These are phyloP conservation scores for Ligdia adustata DNA, from an alignment of 2,888 invertebrate genomes.

Conservation along the genomic window DNA sequence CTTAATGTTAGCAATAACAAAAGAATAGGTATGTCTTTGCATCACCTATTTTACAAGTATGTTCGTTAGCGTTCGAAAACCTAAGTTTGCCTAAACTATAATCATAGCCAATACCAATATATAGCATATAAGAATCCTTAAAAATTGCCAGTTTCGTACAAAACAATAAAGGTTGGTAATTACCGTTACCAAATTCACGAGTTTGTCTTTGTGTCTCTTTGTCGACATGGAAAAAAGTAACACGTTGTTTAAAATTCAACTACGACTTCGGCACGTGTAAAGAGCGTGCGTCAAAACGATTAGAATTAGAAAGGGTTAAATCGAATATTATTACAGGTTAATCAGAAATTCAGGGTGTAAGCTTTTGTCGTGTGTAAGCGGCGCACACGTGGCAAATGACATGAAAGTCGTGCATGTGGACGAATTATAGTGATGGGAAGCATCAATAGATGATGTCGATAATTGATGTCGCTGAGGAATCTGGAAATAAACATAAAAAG, in stretches of 20 bases:
- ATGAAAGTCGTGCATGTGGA: slow-evolving; percentile 78
- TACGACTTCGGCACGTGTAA: slow-evolving; percentile 64
- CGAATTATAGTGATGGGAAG: slow-evolving; percentile 50
- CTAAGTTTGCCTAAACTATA: too few relatives aligned
- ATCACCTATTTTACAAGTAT: too few relatives aligned
- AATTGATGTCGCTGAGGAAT: not conserved
- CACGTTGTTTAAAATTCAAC: slow-evolving; percentile 65
- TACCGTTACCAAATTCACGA: too few relatives aligned
- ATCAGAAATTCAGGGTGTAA: slow-evolving; percentile 75
- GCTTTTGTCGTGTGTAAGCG: slow-evolving; percentile 71
- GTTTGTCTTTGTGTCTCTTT: too few relatives aligned
- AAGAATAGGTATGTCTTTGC: too few relatives aligned
- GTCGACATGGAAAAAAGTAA: not conserved
- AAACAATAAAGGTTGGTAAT: too few relatives aligned
- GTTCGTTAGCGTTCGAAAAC: too few relatives aligned
- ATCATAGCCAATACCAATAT: too few relatives aligned
- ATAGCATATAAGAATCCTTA: too few relatives aligned
- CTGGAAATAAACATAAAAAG: too few relatives aligned
- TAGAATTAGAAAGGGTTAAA: slow-evolving; percentile 76
- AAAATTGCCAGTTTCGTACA: too few relatives aligned
- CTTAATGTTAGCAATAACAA: too few relatives aligned
- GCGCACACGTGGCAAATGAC: slow-evolving; percentile 78
- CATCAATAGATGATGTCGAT: slow-evolving; percentile 27
- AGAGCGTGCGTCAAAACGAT: slow-evolving; percentile 71
- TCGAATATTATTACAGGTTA: slow-evolving; percentile 72